Percentiles rank a stretch among this genome's conserved stretches.
Evolutionary conservation across 2,797 vertebrate genomes (phyloP).

Genomic region (Chelon labrosus): DNA sequence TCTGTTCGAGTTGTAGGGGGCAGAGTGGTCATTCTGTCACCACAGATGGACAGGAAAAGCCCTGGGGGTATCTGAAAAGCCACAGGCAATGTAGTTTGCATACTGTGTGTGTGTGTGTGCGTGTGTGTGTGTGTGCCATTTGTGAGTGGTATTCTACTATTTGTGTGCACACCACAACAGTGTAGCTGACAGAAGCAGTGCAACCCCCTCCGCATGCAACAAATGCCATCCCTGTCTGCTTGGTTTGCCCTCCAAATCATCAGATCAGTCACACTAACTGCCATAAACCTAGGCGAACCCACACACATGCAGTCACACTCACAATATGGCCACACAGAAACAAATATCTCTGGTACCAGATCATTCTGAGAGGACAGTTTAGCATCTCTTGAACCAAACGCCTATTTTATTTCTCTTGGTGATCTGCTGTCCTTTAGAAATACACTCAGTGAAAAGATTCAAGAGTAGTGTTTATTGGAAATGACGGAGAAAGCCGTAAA

Average conservation of each 20-base stretch:
- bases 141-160: slow-evolving; percentile 29
- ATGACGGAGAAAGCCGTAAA: slow-evolving; percentile 26
- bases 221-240: slow-evolving; percentile 82
- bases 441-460: slow-evolving; percentile 7
- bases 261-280: slow-evolving; percentile 68
- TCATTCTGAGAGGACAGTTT: slow-evolving; percentile 52
- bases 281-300: slow-evolving; percentile 21
- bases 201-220: slow-evolving; percentile 76
- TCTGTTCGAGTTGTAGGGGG: slow-evolving; percentile 62
- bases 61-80: slow-evolving; percentile 73
- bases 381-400: slow-evolving; percentile 50
- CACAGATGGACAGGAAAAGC: slow-evolving; percentile 85
- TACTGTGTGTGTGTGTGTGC: slow-evolving; percentile 49
- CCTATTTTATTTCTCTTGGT: slow-evolving; percentile 37
- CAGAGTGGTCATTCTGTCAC: slow-evolving; percentile 83
- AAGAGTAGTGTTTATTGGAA: slow-evolving; percentile 12
- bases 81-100: slow-evolving; percentile 72
- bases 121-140: slow-evolving; percentile 48
- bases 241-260: slow-evolving; percentile 76
- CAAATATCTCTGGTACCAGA: slow-evolving; percentile 37
- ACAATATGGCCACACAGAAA: slow-evolving; percentile 36
- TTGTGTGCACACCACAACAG: slow-evolving; percentile 31
- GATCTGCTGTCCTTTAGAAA: slow-evolving; percentile 23
- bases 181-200: slow-evolving; percentile 60
- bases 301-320: slow-evolving; percentile 27